Evolutionary conservation across 2,888 invertebrate species (phyloP), one percentile per base, ranked within the genome.

Genomic region (Lasioglossum lativentre): DNA sequence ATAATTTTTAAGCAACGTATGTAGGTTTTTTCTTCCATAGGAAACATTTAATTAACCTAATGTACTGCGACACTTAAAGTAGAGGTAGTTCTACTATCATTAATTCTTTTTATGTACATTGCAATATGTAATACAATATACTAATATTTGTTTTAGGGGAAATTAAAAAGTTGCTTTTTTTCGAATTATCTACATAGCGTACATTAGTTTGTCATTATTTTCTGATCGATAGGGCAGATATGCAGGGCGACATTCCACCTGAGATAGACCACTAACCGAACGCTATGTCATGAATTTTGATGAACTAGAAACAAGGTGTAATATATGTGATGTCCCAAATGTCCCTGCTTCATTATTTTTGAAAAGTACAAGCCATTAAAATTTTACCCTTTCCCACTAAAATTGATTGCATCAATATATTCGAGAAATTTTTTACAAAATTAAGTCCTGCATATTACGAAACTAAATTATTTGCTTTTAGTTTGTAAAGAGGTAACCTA

Each of bases 211-310:
- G 52, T 5, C 52, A 52, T 52, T 52, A 52, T 19, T 23, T n/a
- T 1, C 3, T 56, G n/a, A n/a, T 56, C 23, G n/a, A 56, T 56
- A n/a, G 30, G 63, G 63, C 14, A 2, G 4, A 30, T 1, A 30
- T 63, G 27, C 14, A 1, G 27, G 14, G 1, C 16, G 6, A 30
- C 14, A 63, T 30, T 63, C 16, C 63, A 14, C 14, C 27, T 63
- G 14, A 27, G 5, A 14, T 4, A 30, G 27, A 63, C 27, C 16
- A 14, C 14, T 14, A 63, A 10, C 12, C n/a, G 4, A 12, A 10
- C 63, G 30, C 30, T 27, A 27, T 63, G 63, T 63, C 30, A 63
- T 63, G 63, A 63, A 63, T 59, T n/a, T 59, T 59, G 27, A 59
- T 27, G 27, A 27, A 59, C 59, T 59, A 4, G 59, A 27, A 30